These are phyloP conservation scores for Corydoras sp. DNA, from an alignment of 2,113 vertebrate species.

Conservation along the genomic window DNA sequence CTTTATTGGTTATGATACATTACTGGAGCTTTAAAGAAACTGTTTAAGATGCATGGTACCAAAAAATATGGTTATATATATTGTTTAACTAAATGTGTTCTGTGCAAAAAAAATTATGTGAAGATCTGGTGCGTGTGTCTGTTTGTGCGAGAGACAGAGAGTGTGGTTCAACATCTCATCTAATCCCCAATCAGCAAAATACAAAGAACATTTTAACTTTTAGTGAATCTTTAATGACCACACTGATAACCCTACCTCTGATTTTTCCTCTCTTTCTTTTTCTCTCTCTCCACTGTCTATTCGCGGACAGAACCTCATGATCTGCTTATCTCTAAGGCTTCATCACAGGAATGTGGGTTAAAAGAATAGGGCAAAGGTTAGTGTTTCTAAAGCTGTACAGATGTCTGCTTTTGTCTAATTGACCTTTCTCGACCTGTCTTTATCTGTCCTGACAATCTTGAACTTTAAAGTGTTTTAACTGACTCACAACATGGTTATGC, in stretches of 20 bases:
- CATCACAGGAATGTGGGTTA: constrained; percentile 43
- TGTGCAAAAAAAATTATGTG: no score
- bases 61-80: no score
- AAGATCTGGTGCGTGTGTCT: no score
- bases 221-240: constrained; percentile 46
- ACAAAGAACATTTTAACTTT: constrained; percentile 15
- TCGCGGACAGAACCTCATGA: constrained; percentile 22
- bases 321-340: constrained; percentile 41
- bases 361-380: constrained; percentile 34
- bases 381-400: constrained; percentile 22
- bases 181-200: constrained; percentile 16
- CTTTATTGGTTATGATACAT: no score
- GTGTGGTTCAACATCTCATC: no score
- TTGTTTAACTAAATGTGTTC: no score
- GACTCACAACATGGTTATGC: constrained; percentile 21
- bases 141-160: no score
- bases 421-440: constrained; percentile 36
- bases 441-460: constrained; percentile 33
- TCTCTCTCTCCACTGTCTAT: constrained; percentile 8
- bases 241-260: constrained; percentile 24
- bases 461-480: constrained; percentile 22
- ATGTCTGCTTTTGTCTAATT: constrained; percentile 28
- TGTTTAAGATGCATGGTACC: no score
- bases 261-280: constrained; percentile 2
- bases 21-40: no score